phyloP scores from a whole-genome alignment of 2,888 invertebrate species.

The Hybos culiciformis region DNA sequence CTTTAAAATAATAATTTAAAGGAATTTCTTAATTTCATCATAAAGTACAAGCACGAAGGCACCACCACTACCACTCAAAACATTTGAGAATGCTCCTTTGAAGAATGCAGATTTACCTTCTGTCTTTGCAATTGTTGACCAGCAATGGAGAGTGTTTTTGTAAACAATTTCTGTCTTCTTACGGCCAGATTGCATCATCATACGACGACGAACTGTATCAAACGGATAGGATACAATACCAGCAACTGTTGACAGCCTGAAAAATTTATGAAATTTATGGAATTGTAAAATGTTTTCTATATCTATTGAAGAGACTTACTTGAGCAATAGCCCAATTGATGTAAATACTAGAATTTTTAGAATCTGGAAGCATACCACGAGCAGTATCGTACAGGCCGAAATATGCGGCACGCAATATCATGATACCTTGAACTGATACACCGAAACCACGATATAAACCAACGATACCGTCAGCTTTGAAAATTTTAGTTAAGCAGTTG shows the following conservation, averaged over 20 bases:
- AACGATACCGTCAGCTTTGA: slow-evolving; percentile 66
- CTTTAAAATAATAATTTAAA: slow-evolving; percentile 27
- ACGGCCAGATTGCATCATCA: slow-evolving; percentile 98
- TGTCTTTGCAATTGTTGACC: slow-evolving; percentile 66
- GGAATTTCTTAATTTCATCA: slow-evolving; percentile 69
- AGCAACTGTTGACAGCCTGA: slow-evolving; percentile 54
- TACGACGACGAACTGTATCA: slow-evolving; percentile 88
- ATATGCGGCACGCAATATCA: slow-evolving; percentile 91
- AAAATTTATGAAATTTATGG: slow-evolving; percentile 8
- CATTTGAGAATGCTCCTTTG: slow-evolving; percentile 92
- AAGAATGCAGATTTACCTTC: slow-evolving; percentile 84
- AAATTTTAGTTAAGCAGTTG: slow-evolving; percentile 75
- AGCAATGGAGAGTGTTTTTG: slow-evolving; percentile 87
- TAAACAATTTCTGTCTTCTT: slow-evolving; percentile 68
- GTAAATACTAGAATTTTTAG: slow-evolving; percentile 82
- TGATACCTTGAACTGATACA: slow-evolving; percentile 90
- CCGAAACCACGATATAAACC: slow-evolving; percentile 90
- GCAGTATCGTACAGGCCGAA: slow-evolving; percentile 95
- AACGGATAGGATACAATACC: slow-evolving; percentile 94
- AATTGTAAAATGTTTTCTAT: too few species aligned
- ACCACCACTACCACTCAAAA: slow-evolving; percentile 86
- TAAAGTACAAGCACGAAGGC: slow-evolving; percentile 88
- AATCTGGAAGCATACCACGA: slow-evolving; percentile 83
- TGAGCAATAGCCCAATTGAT: slow-evolving; percentile 91
- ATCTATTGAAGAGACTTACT: slow-evolving; percentile 37